phyloP scores from a whole-genome alignment of 2,113 vertebrate species.

The Illadopsis cleaveri region DNA sequence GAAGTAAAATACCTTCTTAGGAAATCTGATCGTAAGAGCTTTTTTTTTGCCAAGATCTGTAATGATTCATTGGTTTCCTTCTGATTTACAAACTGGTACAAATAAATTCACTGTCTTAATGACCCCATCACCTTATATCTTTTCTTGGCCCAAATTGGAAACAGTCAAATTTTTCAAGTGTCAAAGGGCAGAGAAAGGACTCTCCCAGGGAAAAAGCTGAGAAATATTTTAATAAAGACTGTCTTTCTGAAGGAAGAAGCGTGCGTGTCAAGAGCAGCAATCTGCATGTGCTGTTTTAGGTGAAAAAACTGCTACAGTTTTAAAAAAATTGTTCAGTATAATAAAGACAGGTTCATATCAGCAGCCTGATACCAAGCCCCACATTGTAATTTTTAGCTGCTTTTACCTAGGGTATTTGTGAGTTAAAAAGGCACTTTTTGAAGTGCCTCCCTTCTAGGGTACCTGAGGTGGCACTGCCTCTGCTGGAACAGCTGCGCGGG shows the following conservation, averaged over 20 bases:
- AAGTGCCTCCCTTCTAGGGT: neutral
- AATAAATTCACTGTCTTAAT: neutral
- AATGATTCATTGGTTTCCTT: neutral
- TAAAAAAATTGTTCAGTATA: neutral
- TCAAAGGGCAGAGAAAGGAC: neutral
- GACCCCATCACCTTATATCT: neutral
- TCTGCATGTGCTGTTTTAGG: neutral
- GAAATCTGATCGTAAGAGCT: neutral
- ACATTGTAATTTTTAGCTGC: neutral
- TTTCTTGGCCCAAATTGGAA: neutral
- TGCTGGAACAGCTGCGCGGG: accelerated
- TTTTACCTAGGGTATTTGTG: neutral
- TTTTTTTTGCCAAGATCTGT: neutral
- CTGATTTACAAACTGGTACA: neutral
- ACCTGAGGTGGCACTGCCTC: neutral
- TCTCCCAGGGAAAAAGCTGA: neutral
- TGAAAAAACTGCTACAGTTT: neutral
- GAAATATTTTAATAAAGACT: neutral
- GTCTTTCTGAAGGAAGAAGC: neutral
- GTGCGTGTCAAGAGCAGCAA: neutral
- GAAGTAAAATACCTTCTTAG: neutral
- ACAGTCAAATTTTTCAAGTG: neutral
- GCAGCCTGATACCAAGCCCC: neutral
- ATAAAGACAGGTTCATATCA: neutral
- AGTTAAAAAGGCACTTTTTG: neutral